Evolutionary conservation across 2,888 invertebrate genomes (phyloP), one percentile per base, ranked within the genome.

Genomic region (Megastigmus dorsalis): DNA sequence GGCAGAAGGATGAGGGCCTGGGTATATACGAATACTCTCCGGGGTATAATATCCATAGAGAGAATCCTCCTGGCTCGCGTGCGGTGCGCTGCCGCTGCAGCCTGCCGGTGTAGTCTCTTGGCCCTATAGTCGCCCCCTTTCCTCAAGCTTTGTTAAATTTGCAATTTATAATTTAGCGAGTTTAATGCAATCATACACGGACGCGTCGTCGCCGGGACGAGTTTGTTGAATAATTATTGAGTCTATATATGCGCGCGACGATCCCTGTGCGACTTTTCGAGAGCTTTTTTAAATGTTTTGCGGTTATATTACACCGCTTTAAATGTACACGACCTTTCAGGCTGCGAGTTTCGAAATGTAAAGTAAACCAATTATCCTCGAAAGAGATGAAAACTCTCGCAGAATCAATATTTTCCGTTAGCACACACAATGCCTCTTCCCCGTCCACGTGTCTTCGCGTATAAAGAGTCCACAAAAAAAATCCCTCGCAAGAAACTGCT

Each of bases 61-160:
- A n/a, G n/a, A n/a, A n/a, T n/a, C n/a, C n/a, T n/a, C n/a, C n/a
- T n/a, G n/a, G n/a, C n/a, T n/a, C 26, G 43, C 54, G 38, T 7
- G 57, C 15, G 23, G 23, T 28, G 38, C 38, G 28, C 28, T 33
- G 20, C 10, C n/a, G 5, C 30, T 5, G 65, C 50, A 7, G 43
- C 13, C 3, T n/a, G n/a, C n/a, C n/a, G n/a, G n/a, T n/a, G n/a
- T n/a, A n/a, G n/a, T n/a, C n/a, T n/a, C n/a, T n/a, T n/a, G n/a
- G n/a, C n/a, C n/a, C n/a, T n/a, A n/a, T n/a, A n/a, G n/a, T 13
- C 33, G 57, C 13, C 33, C 38, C 23, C 20, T 9, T 30, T 15
- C 18, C 30, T 33, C 52, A 41, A 65, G 75, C 70, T 75, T 70
- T 59, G 75, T 75, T 66, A 75, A 75, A 75, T 75, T 75, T 70